Evolutionary conservation across 2,888 invertebrate species (phyloP), one percentile per base, ranked within the genome.

Genomic region (Drosophila suboccidentalis): DNA sequence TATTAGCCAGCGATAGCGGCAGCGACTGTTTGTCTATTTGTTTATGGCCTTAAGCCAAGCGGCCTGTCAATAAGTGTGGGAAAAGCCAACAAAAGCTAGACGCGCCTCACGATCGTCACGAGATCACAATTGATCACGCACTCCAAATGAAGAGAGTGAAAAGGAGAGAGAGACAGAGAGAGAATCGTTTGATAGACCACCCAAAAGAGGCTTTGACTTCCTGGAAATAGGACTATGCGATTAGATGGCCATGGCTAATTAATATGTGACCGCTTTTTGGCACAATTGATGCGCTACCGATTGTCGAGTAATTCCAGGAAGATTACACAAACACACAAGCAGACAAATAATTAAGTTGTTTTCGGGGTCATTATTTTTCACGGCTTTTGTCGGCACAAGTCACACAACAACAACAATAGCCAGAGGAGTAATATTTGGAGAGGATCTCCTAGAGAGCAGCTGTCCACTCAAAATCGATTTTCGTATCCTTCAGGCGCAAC

Each of bases 381-480:
- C 84, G 87, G 87, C 84, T 87, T 84, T 84, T 84, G 83, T 83
- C 82, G 80, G 90, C 88, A 88, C 84, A 88, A 85, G 90, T 82
- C 90, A 89, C 82, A 75, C 79, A 67, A 71, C 67, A 78, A 65
- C 61, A 71, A 43, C 62, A 62, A 29, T 65, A 61, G 41, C 32
- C 46, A 19, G 39, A 44, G 50, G 17, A 38, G 29, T 11, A 36
- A 15, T 8, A 17, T 19, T 38, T 41, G 38, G 55, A 36, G 15
- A 57, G 67, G 61, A 59, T 66, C 41, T 61, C 19, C 11, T 13
- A 46, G 47, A 66, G 64, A 59, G 64, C 76, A 70, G 74, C 86
- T 83, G 82, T 73, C 70, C 82, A 86, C 83, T 83, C 62, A 44
- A 84, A 85, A 85, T 85, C 71, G 68, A 85, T 83, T 80, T 75